Evolutionary conservation across 2,113 vertebrate species (phyloP), one percentile per base, ranked within the genome.

Genomic region (Maccullochella peelii): DNA sequence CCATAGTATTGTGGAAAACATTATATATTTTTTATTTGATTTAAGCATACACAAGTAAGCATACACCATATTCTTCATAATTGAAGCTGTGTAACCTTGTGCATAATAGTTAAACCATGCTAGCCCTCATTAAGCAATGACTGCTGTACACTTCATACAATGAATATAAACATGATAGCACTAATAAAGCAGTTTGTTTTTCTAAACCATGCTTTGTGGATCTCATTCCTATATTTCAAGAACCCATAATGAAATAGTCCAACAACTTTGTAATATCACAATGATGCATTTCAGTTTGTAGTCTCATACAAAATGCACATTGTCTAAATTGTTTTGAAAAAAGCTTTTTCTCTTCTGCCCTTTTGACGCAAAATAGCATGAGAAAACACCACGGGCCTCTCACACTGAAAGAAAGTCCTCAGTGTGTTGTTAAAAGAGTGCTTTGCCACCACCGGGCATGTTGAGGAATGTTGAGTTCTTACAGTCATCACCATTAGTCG

Each of bases 41-140:
- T 91, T 47, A 88, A 91, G 90, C 93, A 94, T 91, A 93, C 93
- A 93, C 90, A 93, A 94, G 89, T 87, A 88, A 91, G 89, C 90
- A 88, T 89, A 93, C 90, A 92, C 89, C 77, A 68, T 88, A 61
- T 81, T 88, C 89, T 92, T 89, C 84, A 84, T 88, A 79, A 88
- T 12, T 85, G 88, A 94, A 95, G 89, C 84, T 66, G 92, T 92
- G 90, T 92, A 93, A 93, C 73, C 88, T 93, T 94, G 93, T 95
- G 94, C 90, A 94, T 91, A 93, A 92, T 90, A 90, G 79, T 92
- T 90, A 75, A 90, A 90, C 88, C 95, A 94, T 94, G 94, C 94
- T 95, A 94, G 92, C 94, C 94, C 93, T 93, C 94, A 80, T 91
- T 80, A 90, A 93, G 88, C 94, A 83, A 79, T 89, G 65, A 82